Evolutionary conservation across 64 coral and sea anemone species (phyloP), one percentile per base, ranked within the genome.

Genomic region (Stichodactyla mertensii): DNA sequence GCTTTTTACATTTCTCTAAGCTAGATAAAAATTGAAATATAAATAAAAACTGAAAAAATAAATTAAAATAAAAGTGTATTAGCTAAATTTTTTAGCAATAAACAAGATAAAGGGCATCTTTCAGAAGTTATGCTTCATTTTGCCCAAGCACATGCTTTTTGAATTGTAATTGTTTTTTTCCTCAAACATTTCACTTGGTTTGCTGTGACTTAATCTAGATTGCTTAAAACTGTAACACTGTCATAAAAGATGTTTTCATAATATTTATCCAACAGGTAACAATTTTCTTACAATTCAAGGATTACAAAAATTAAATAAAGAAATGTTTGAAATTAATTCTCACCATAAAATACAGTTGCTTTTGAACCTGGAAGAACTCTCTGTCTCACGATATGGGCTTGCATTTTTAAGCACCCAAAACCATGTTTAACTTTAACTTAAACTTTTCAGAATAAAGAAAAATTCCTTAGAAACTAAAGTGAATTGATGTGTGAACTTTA

Each of bases 361-460:
- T 81, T 81, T 54, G 78, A 81, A n/a, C 20, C 5, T 81, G 78
- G 78, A 81, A 81, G 78, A 54, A 81, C 51, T 81, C 78, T 81
- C 52, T 81, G 78, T 54, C 78, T 81, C 4, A 81, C 78, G 19
- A 81, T 18, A 53, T 81, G 78, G 52, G 78, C 51, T 54, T 81
- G 78, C 78, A 81, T 81, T 52, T 81, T 81, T 1, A 31, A 36
- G 9, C 8, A 6, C 62, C 24, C 5, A 74, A 31, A 74, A 74
- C 24, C 36, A 23, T 11, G 27, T 74, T 74, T 23, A 74, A 74
- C 24, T 74, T 8, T 74, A 74, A 74, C 26, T 27, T 27, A 31
- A 26, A 27, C 69, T 31, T 74, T 13, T 27, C n/a, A 74, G 23
- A 74, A 74, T 8, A 31, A n/a, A 74, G 69, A 74, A 74, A 74